Evolutionary conservation across 2,797 vertebrate genomes (phyloP).

Genomic region (Cirrhinus mrigala): DNA sequence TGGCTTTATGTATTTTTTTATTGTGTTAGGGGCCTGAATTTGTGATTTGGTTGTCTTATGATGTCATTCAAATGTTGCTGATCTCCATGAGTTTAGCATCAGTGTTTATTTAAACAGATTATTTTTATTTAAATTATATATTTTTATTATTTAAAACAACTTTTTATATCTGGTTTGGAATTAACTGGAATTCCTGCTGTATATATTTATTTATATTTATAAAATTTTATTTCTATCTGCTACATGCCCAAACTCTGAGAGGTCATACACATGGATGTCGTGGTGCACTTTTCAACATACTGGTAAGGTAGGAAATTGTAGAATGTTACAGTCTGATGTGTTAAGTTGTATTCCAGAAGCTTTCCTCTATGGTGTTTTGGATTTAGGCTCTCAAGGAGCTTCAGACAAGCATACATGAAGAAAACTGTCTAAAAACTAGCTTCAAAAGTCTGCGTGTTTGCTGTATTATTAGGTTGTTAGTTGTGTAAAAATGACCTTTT

Average conservation of each 20-base stretch:
- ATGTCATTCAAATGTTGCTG: slow-evolving; percentile 50
- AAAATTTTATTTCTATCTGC: not conserved
- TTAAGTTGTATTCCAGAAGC: not conserved
- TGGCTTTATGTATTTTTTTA: slow-evolving; percentile 49
- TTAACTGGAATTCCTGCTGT: too few relatives aligned
- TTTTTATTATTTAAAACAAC: not conserved
- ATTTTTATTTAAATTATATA: not conserved
- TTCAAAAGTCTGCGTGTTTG: not conserved
- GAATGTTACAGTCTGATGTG: not conserved
- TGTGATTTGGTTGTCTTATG: slow-evolving; percentile 52
- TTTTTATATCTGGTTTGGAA: not conserved
- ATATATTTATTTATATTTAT: too few relatives aligned
- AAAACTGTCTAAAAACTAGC: not conserved
- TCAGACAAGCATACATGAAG: not conserved
- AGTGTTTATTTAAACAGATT: not conserved
- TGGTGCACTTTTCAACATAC: not conserved
- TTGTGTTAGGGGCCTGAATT: slow-evolving; percentile 50
- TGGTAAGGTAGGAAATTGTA: not conserved
- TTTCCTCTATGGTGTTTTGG: not conserved
- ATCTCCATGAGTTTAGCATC: not conserved
- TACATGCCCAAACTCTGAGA: not conserved
- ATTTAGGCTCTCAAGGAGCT: not conserved
- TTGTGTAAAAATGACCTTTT: not conserved
- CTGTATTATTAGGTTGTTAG: not conserved
- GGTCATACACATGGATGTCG: not conserved